These are phyloP conservation scores for Harpalus rubripes DNA, from an alignment of 2,888 invertebrate genomes.

Conservation along the genomic window DNA sequence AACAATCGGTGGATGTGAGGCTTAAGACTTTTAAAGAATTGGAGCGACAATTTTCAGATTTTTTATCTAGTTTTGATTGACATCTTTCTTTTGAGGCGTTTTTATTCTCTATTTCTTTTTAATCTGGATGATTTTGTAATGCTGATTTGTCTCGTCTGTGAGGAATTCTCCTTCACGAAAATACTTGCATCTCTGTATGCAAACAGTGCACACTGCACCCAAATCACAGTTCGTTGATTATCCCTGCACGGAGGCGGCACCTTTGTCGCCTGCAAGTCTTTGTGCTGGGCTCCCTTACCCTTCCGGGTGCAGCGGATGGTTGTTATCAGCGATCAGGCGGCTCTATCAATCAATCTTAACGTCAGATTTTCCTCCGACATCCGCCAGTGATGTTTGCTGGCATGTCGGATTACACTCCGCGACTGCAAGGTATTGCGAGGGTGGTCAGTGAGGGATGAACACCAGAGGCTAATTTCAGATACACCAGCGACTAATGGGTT, in stretches of 20 bases:
- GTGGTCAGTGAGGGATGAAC: slow-evolving; percentile 1
- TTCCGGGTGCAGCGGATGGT: slow-evolving; percentile 19
- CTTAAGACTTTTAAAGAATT: no score
- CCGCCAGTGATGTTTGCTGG: slow-evolving; percentile 59
- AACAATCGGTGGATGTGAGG: no score
- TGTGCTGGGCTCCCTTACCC: neutral
- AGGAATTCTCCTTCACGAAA: neutral
- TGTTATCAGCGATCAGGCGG: slow-evolving; percentile 69
- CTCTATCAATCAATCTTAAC: slow-evolving; percentile 78
- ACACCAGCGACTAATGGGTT: neutral
- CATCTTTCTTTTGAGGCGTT: no score
- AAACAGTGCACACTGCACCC: neutral
- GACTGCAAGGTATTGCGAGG: slow-evolving; percentile 17
- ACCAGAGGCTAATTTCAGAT: neutral
- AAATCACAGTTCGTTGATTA: neutral
- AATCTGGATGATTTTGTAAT: no score
- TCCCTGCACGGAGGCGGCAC: neutral
- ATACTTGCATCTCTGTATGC: neutral
- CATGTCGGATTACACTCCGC: slow-evolving; percentile 62
- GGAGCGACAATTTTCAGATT: no score
- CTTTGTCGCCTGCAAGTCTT: neutral
- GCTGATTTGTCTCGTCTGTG: no score
- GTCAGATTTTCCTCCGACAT: slow-evolving; percentile 72
- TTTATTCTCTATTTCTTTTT: no score
- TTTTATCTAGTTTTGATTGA: no score